phyloP scores from a whole-genome alignment of 2,888 invertebrate genomes.

The Protonemura montana region DNA sequence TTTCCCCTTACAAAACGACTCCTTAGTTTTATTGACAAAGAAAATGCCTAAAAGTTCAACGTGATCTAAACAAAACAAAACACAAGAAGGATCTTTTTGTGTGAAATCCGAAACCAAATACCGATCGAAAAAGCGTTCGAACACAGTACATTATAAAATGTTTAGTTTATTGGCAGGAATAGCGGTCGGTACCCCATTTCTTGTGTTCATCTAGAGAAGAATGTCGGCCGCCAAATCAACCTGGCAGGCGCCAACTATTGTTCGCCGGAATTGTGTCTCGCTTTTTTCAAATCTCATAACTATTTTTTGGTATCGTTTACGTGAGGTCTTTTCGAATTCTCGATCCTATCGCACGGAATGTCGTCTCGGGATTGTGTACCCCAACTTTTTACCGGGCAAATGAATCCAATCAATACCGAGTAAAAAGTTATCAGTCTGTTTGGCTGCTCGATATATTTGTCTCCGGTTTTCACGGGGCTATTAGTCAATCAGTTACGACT shows the following conservation, averaged over 20 bases:
- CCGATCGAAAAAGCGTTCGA: conserved; percentile 29
- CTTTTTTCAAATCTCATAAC: conserved; percentile 38
- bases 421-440: conserved; percentile 31
- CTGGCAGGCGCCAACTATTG: conserved; percentile 26
- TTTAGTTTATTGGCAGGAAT: conserved; percentile 30
- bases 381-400: conserved; percentile 21
- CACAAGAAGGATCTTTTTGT: conserved; percentile 8
- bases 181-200: not conserved
- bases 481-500: conserved; percentile 20
- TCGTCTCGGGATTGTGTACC: conserved; percentile 16
- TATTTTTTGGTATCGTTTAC: conserved; percentile 31
- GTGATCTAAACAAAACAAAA: not conserved
- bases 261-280: conserved; percentile 30
- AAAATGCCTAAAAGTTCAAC: not conserved
- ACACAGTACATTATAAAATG: conserved; percentile 27
- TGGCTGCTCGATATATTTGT: not conserved
- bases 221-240: conserved; percentile 22
- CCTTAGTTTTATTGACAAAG: conserved; percentile 25
- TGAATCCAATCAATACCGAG: conserved; percentile 34
- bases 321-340: conserved; percentile 27
- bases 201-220: conserved; percentile 4
- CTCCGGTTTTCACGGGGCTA: conserved; percentile 8
- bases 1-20: not conserved
- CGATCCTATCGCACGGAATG: conserved; percentile 23
- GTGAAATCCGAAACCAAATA: conserved; percentile 30